Base-by-base conservation (phyloP, 2,113 vertebrate genomes). In the Sander vitreus region DNA sequence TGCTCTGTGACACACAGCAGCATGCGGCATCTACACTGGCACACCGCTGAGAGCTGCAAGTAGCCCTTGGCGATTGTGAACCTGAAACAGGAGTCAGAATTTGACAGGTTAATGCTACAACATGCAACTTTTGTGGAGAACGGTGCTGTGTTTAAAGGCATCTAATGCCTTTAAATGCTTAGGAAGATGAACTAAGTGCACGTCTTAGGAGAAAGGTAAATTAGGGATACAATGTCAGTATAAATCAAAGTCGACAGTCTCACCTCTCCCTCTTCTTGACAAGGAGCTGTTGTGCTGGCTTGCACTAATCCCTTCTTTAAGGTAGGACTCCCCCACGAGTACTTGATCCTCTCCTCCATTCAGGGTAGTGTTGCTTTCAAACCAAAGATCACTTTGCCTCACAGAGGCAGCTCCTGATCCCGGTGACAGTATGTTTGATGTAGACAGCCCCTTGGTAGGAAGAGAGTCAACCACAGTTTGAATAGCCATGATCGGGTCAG, bases 221-320 rank as follows among this genome's bases (percentile, higher is more conserved):
- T 68, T 19, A 3, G 19, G 25, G 16, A 68, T 18, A 63, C 27
- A 18, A 6, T 11, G 3, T 64, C 8, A 60, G 53, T 48, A 12
- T 27, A 11, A 77, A 60, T 73, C 48, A 62, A 33, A 60, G 65
- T 45, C 3, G 15, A n/a, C 33, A 54, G 27, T 76, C 33, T 16
- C 18, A 97, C 97, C 96, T 96, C 94, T 95, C 59, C 93, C 95
- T 95, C 95, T 96, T 93, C 94, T 95, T 80, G 95, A 88, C 48
- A 88, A 90, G 73, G 95, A 95, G 88, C 93, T 94, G 53, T 93
- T 95, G 13, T 92, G 88, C 70, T 89, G 96, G 79, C 96, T 93
- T 58, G 88, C 83, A 19, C 88, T 86, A 74, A 93, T 92, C 80
- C 93, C 92, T 18, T 82, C 83, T 95, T 95, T 30, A 92, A 94